Base-by-base conservation (phyloP, 2,888 invertebrate genomes). In the Bruchidius siliquastri region DNA sequence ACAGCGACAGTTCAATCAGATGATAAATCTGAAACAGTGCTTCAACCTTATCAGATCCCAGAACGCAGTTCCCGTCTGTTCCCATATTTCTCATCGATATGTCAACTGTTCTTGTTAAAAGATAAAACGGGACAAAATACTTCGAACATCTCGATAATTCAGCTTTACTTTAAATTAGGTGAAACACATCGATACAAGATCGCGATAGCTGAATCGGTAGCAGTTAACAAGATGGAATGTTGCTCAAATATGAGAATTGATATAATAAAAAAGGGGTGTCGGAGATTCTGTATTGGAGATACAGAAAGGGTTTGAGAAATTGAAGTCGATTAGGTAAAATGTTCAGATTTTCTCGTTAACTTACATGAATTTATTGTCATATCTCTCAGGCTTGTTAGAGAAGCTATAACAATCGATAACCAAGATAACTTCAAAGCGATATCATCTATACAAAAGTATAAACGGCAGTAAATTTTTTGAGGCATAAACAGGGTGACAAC, bases 81-180 rank as follows among this genome's bases (percentile, higher is more conserved):
- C 49, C 13, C 49, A 49, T 49, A 49, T 49, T 8, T 49, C 49
- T 49, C 49, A 49, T 49, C 49, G 49, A 49, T 13, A 49, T 49
- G 49, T 49, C 49, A 49, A 18, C 8, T 18, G 49, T 49, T 49
- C 49, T 49, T 49, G 49, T 49, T 49, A 49, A 49, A 18, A 49
- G 49, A 49, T 49, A 49, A 49, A 49, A 49, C 18, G 6, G 49
- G 18, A 49, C 49, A 49, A 49, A 49, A 49, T 13, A 13, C 49
- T 49, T 13, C 0, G 13, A 49, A 49, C 18, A 49, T 74, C 67
- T 70, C 73, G 73, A 74, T 77, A 77, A 79, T 79, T 76, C 76
- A 76, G 77, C 69, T 8, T 49, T 49, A 49, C 49, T 49, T 76
- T 75, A 77, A 78, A 79, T 79, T 78, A 78, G 76, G 74, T 72